Percentiles rank a stretch among this genome's conserved stretches.
phyloP scores from a whole-genome alignment of 2,113 vertebrate species.

The Strix aluco region DNA sequence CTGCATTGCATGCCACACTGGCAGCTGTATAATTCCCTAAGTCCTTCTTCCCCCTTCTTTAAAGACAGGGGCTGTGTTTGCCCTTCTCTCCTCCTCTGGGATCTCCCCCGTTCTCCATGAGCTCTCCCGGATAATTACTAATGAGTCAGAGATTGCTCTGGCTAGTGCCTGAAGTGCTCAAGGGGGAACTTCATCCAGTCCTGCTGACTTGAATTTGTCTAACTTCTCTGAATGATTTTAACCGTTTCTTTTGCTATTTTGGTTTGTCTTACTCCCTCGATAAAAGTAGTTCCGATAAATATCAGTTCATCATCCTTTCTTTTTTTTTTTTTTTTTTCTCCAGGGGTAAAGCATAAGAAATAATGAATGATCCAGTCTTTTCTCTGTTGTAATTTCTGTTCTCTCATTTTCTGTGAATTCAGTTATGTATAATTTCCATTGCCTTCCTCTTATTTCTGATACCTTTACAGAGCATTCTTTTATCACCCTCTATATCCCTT shows the following conservation, averaged over 20 bases:
- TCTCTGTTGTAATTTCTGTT: not conserved
- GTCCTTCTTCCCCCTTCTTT: not conserved
- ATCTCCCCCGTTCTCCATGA: not conserved
- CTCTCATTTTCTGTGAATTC: not conserved
- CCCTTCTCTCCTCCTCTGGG: conserved; percentile 17
- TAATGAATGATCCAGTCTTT: not conserved
- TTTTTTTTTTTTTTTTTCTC: not conserved
- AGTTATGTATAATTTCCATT: not conserved
- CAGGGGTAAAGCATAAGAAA: not conserved
- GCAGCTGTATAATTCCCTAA: not conserved
- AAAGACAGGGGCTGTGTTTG: not conserved
- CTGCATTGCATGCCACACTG: not conserved
- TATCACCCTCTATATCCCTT: not conserved
- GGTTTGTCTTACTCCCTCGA: not conserved
- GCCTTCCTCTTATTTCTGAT: not conserved
- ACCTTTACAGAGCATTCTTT: not conserved
- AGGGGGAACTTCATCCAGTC: not conserved
- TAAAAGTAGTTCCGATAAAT: not conserved
- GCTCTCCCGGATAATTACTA: not conserved
- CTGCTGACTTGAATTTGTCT: conserved; percentile 3
- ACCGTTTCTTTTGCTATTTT: not conserved
- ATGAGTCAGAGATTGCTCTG: conserved; percentile 33
- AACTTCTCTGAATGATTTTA: not conserved
- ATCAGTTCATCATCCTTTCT: not conserved
- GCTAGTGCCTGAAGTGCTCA: conserved; percentile 20